Evolutionary conservation across 2,113 vertebrate species (phyloP).

Genomic region (Eubucco bourcierii): DNA sequence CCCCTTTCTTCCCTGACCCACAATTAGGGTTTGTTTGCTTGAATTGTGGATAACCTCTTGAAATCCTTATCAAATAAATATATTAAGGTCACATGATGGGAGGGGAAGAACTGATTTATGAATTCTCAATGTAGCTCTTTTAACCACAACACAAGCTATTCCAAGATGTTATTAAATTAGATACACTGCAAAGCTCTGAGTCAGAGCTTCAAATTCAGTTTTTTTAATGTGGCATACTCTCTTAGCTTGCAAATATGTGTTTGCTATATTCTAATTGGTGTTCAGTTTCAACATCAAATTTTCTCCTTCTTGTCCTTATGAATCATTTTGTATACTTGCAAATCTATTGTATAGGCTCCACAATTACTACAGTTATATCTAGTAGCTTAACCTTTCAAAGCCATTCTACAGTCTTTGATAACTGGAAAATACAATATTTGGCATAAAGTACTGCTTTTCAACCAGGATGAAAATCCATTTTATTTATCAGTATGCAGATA

Average conservation of each 20-base stretch:
- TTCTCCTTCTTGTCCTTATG: background rate
- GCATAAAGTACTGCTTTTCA: background rate
- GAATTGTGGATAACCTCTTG: background rate
- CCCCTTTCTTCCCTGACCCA: background rate
- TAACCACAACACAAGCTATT: background rate
- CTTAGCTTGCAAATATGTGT: background rate
- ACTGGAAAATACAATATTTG: background rate
- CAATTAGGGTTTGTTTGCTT: background rate
- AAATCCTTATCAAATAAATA: conserved; percentile 10
- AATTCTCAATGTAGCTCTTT: background rate
- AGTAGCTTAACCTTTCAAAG: conserved; percentile 9
- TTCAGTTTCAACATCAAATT: conserved; percentile 12
- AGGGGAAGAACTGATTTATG: background rate
- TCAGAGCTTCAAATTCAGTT: background rate
- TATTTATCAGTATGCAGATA: background rate
- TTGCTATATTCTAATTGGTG: background rate
- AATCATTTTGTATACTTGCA: background rate
- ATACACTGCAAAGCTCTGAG: background rate
- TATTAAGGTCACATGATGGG: background rate
- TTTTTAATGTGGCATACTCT: background rate
- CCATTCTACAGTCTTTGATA: background rate
- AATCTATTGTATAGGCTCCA: background rate
- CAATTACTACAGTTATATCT: background rate
- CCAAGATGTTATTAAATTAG: background rate
- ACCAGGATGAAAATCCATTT: background rate